Evolutionary conservation across 92 coral and sea anemone genomes (phyloP), one percentile per base, ranked within the genome.

Genomic region (Pocillopora grandis): DNA sequence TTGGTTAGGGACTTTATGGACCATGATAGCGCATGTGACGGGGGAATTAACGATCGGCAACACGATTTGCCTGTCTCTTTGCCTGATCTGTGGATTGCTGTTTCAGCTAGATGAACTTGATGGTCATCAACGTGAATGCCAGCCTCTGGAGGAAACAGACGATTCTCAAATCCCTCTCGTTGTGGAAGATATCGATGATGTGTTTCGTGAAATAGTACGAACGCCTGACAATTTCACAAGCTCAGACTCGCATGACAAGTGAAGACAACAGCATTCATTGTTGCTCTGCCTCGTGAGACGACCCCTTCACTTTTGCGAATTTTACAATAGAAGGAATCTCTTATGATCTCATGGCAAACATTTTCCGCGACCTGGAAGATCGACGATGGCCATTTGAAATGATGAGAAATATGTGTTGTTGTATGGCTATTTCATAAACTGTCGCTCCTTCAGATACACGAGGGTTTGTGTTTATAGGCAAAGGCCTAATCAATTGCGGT

Each of bases 201-300:
- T 56, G 16, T 80, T 67, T 14, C 63, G 33, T 5, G 84, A 68
- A 58, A 57, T 68, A 17, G 76, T 60, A 27, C 21, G 71, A 62
- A 64, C 55, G n/a, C 58, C 10, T 84, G 42, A 60, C 63, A 60
- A 57, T 21, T 0, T 10, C 18, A 59, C 0, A 15, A 33, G 27
- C 27, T 23, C 27, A 0, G 27, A 23, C 27, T 35, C 8, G 1
- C 21, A 33, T 23, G 27, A 23, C 27, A 70, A 16, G 12, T 1
- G 60, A 71, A 60, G 36, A 55, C 0, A 17, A 80, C 76, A 56
- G 58, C 16, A 76, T 75, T 64, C 11, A 76, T 75, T 64, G 73
- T 75, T 58, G 94, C 94, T 52, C 86, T 96, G 65, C 99, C 99
- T 1, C 92, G 99, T 92, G 99, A 96, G 84, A 78, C 21, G 21